Evolutionary conservation across 2,888 invertebrate genomes (phyloP), one percentile per base, ranked within the genome.

Genomic region (Tetranychus piercei): DNA sequence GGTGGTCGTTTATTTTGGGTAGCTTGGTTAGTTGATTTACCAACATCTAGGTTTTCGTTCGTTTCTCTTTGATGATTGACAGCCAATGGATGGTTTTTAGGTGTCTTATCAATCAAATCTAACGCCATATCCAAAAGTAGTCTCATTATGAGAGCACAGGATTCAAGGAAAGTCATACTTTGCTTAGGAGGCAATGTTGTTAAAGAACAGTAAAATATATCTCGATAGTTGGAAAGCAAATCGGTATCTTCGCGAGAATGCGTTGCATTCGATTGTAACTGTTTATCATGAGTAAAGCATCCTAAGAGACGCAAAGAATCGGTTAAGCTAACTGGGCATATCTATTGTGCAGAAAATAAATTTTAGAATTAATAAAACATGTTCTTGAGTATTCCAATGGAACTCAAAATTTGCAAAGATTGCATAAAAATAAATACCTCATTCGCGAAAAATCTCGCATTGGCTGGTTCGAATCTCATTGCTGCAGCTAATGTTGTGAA

Each of bases 391-490:
- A 34, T 34, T 34, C 4, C 34, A 34, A 34, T 3, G 34, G 34
- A 34, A 67, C n/a, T 22, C n/a, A 6, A 5, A 18, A 67, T n/a
- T 18, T 67, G n/a, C 6, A 22, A 6, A n/a, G 11, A 22, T 66
- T 20, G 66, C 6, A 22, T 20, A 18, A 22, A 67, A 1, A 71
- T 55, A 55, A 55, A 15, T 55, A 73, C 64, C 64, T 99, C 97
- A 78, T 92, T 90, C 81, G 94, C 90, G 85, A 99, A 99, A 85
- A 94, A 94, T 82, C 94, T 94, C 0, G 97, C 97, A 83, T 99
- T 99, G 0, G 96, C 96, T 1, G 99, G 99, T 83, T 99, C 99
- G 82, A 95, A 99, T 79, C 99, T 86, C 97, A 99, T 97, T 1
- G 96, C 95, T 0, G 95, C 92, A 77, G 93, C 92, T 78, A 99